Evolutionary conservation across 2,113 vertebrate genomes (phyloP), one percentile per base, ranked within the genome.

Genomic region (Nymphicus hollandicus): DNA sequence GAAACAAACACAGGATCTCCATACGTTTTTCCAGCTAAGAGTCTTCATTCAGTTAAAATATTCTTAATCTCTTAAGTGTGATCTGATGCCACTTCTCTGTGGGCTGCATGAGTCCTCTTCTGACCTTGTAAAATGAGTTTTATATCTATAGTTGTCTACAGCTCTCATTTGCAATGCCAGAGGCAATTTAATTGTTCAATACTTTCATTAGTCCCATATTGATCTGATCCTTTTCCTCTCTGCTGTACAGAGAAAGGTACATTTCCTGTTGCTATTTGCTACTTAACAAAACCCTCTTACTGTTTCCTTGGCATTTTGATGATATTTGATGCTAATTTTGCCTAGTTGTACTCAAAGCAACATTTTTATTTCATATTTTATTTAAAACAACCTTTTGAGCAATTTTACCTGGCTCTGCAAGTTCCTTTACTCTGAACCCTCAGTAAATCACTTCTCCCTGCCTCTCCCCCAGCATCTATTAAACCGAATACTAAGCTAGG

Each of bases 91-190:
- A 80, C 85, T 95, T 85, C 39, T 95, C 79, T 80, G 24, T 35
- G 60, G 68, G 47, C 68, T 95, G n/a, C 35, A 24, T 70, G 70
- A 93, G 87, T 96, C 93, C 86, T 92, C 91, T 94, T 86, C 82
- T 93, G 93, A 97, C 97, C 91, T 86, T 92, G 76, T n/a, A 96
- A 97, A 95, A 50, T 7, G 53, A 97, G 58, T 97, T 96, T 96
- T 60, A 50, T 86, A 66, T 14, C 27, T 78, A 86, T 11, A 52
- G 46, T 93, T 86, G 23, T 87, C 89, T 83, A 47, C 86, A 94
- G 90, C 23, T 85, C 79, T 85, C 23, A 5, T 86, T 76, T 92
- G 68, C 86, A 91, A 82, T 81, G 89, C 95, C 89, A 84, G 76
- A 95, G 88, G 87, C 86, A 95, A 92, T 92, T 84, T 91, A 97